Base-by-base conservation (phyloP, 2,888 invertebrate species). In the Amorpha juglandis region DNA sequence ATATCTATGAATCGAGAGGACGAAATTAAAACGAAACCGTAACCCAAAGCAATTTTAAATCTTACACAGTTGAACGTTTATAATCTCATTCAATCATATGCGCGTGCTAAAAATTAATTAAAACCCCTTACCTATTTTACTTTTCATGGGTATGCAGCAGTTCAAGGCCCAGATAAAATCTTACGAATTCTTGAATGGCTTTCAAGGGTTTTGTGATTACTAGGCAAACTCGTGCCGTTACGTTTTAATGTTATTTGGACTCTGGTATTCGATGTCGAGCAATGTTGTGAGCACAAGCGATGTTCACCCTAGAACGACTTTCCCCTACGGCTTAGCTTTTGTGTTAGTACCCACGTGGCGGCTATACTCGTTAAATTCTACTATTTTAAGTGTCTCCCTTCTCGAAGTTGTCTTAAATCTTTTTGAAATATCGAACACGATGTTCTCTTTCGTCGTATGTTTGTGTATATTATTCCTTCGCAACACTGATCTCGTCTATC, bases 321-420 rank as follows among this genome's bases (percentile, higher is more conserved):
- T 72, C 75, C 75, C 81, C 79, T 81, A 81, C 83, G 78, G 89
- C 91, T 91, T 91, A 84, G 91, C 91, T 91, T 91, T 74, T 88
- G 84, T 88, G 82, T 78, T 82, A 82, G 78, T 78, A 70, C 27
- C 27, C 4, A 27, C 77, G 72, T 73, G 74, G 71, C 67, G 69
- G 51, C 16, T 66, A 63, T 84, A 81, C 80, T 53, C 64, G 63
- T 67, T 67, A 67, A 67, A 67, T 67, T 63, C 69, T 63, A 55
- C 68, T 67, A 68, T 63, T 64, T 66, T 66, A 74, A 72, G 65
- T 53, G 67, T 55, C 50, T 71, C 65, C 63, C 66, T 63, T 72
- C 69, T 74, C 68, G 72, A 70, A 68, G 50, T 68, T 33, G 33
- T 53, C 45, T 45, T 16, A 38, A 58, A 19, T 58, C 16, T 42